phyloP scores from a whole-genome alignment of 2,888 invertebrate genomes.

The Drosophila basisetae region DNA sequence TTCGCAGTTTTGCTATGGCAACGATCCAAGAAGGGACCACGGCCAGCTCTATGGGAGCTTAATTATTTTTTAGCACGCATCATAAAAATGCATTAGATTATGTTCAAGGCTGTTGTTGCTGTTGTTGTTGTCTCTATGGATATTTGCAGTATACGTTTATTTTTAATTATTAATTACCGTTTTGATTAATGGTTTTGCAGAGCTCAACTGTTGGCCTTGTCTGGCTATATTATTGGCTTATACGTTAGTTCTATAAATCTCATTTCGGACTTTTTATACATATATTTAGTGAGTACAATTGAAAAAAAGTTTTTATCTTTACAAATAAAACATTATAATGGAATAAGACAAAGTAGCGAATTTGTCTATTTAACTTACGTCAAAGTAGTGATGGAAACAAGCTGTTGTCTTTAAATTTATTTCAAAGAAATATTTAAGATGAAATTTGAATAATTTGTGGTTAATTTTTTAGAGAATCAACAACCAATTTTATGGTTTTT shows the following conservation, averaged over 20 bases:
- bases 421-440: not conserved
- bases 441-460: not conserved
- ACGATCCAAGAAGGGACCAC: slow-evolving; percentile 12
- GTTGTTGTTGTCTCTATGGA: slow-evolving; percentile 18
- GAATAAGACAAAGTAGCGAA: too few species aligned
- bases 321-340: not conserved
- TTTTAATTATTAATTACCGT: slow-evolving; percentile 23
- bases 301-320: not conserved
- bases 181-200: slow-evolving; percentile 20
- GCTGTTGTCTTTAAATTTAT: not conserved
- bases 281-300: not conserved
- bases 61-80: slow-evolving; percentile 80
- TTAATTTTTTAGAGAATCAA: not conserved
- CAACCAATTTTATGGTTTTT: too few species aligned
- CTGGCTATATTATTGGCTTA: slow-evolving; percentile 13
- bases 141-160: not conserved
- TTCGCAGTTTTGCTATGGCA: slow-evolving; percentile 21
- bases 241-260: slow-evolving; percentile 22
- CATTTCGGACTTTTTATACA: not conserved
- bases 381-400: fast-evolving
- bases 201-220: slow-evolving; percentile 7
- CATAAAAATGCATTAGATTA: slow-evolving; percentile 57
- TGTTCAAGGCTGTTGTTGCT: slow-evolving; percentile 26
- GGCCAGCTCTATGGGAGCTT: slow-evolving; percentile 28
- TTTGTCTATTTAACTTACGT: not conserved